Base-by-base conservation (phyloP, 2,888 invertebrate genomes). In the Hypsopygia costalis region DNA sequence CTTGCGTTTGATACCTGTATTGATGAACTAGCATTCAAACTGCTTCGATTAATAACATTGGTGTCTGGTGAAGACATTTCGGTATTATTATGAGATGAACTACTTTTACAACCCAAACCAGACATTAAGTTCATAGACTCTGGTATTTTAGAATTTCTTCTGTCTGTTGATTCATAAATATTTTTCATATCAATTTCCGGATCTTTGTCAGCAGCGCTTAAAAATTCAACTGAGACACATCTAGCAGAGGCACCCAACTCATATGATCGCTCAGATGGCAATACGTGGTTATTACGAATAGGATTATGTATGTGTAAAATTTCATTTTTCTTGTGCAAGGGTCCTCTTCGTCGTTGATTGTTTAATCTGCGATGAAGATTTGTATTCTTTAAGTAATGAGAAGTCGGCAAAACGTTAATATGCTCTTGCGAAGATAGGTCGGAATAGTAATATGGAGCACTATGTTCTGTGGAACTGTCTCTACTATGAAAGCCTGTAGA, bases 401-500 rank as follows among this genome's bases (percentile, higher is more conserved):
- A 81, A 39, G 81, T 79, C 39, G 82, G 79, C 34, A 86, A 51
- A 39, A 85, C 58, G 54, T 90, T 88, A 43, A 90, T 82, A 51
- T 90, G 86, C 49, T 89, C 89, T 57, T 89, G 89, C 1, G 89
- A 81, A 54, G 87, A 92, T 36, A 92, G 86, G 72, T 97, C 96
- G 0, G 96, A 95, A 69, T 96, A 96, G 64, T 96, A 96, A 64
- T 96, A 96, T 0, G 96, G 96, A 22, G 95, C 95, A 40, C 93
- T 91, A 47, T 93, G 92, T 50, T 92, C 92, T 10, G 89, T 88
- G 49, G 92, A 92, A 59, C 91, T 92, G 58, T 91, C 91, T 43
- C 92, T 88, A 55, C 91, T 91, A 51, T 92, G 92, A 52, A 90
- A 81, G 1, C 90, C 89, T 11, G 88, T 88, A 11, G 80, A 74